Percentiles rank a stretch among this genome's conserved stretches.
Evolutionary conservation across 2,888 invertebrate species (phyloP).

Genomic region (Papilio demoleus): DNA sequence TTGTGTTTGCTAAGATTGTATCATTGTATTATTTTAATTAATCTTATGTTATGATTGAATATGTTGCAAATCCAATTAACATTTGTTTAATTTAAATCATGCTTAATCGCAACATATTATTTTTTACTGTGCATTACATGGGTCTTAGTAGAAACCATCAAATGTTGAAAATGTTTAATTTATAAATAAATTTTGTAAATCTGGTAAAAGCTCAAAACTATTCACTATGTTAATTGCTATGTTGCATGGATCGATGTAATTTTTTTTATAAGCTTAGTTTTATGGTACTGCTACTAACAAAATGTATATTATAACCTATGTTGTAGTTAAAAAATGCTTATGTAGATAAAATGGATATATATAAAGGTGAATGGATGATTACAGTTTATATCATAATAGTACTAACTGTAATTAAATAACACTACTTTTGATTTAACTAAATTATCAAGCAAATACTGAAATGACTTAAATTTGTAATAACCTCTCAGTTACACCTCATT

Average conservation of each 20-base stretch:
- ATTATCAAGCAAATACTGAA: neutral
- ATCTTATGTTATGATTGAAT: constrained; percentile 7
- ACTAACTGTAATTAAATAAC: neutral
- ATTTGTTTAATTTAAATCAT: constrained; percentile 9
- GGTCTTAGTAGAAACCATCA: constrained; percentile 1
- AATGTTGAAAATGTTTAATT: neutral
- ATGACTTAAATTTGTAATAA: too few species aligned
- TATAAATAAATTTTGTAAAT: neutral
- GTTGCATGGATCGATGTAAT: constrained; percentile 25
- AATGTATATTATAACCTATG: constrained; percentile 22
- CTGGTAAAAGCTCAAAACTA: neutral
- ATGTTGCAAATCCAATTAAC: constrained; percentile 10
- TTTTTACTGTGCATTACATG: constrained; percentile 16
- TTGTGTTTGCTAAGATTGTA: constrained; percentile 49
- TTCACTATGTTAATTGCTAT: constrained; percentile 12
- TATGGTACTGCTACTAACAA: constrained; percentile 31
- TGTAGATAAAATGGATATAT: neutral
- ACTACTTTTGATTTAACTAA: neutral
- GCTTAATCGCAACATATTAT: constrained; percentile 20
- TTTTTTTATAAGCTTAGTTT: constrained; percentile 24
- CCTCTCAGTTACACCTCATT: neutral
- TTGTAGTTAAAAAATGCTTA: constrained; percentile 21
- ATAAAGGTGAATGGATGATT: constrained; percentile 15
- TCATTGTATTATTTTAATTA: constrained; percentile 26
- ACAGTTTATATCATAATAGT: neutral